Evolutionary conservation across 2,888 invertebrate genomes (phyloP).

Genomic region (Trissonchulus sp.): DNA sequence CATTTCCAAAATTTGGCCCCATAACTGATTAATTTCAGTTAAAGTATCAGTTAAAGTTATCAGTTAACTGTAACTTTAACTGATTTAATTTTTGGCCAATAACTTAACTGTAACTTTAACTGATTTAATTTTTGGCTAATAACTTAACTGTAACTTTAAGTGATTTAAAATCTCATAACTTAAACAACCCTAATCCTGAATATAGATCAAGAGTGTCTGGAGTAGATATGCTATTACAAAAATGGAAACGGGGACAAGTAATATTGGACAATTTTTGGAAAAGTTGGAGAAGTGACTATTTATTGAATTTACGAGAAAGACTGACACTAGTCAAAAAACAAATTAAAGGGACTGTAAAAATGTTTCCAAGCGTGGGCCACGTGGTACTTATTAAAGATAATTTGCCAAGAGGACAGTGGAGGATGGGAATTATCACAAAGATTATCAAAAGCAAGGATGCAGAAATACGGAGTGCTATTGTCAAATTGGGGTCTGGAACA

Average conservation of each 20-base stretch:
- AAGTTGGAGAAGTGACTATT: background rate
- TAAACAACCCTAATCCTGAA: too few species aligned
- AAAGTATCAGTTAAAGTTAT: too few species aligned
- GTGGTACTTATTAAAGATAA: constrained; percentile 15
- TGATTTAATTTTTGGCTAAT: too few species aligned
- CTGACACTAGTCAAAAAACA: background rate
- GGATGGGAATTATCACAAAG: background rate
- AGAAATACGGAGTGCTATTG: background rate
- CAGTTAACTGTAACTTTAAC: too few species aligned
- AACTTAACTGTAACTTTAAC: too few species aligned
- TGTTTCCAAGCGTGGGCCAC: background rate
- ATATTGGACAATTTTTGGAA: constrained; percentile 12
- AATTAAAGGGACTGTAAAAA: background rate
- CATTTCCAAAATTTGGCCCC: too few species aligned
- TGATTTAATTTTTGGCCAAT: too few species aligned
- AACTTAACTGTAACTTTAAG: too few species aligned
- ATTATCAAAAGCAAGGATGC: background rate
- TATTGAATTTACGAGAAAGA: constrained; percentile 5
- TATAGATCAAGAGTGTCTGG: background rate
- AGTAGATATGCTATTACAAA: background rate
- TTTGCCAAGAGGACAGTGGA: constrained; percentile 10
- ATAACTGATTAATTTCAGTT: too few species aligned
- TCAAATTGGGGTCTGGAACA: background rate
- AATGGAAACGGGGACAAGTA: background rate
- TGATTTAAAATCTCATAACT: too few species aligned